Percentiles rank a stretch among this genome's conserved stretches.
Conservation (phyloP, 2,113 vertebrate species). For the Rhinolophus sinicus region DNA sequence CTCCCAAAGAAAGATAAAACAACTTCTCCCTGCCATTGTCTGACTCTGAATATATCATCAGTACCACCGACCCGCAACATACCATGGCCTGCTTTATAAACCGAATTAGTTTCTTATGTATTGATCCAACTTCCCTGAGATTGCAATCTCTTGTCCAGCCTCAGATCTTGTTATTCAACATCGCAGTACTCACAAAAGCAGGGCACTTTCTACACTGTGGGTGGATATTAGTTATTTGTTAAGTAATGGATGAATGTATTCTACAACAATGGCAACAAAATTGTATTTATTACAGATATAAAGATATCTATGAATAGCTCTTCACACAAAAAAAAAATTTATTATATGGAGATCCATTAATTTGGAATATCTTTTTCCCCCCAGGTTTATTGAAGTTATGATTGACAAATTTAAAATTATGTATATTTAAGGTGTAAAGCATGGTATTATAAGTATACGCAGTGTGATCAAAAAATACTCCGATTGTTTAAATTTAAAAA, state of each 20-base stretch:
- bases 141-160: neutral
- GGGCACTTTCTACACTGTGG: neutral
- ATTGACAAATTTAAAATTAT: neutral
- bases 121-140: neutral
- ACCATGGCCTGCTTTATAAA: neutral
- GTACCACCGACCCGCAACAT: neutral
- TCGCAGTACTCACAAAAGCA: neutral
- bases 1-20: neutral
- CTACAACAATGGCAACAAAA: neutral
- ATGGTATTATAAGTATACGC: neutral
- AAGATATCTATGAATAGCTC: neutral
- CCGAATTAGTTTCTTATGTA: neutral
- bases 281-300: neutral
- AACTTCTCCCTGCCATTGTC: neutral
- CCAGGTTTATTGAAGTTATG: neutral
- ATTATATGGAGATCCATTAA: neutral
- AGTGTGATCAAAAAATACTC: too few species aligned
- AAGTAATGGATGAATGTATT: neutral
- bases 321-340: neutral
- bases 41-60: neutral
- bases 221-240: neutral
- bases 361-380: neutral
- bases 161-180: neutral
- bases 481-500: too few species aligned
- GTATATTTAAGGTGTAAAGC: neutral